These are phyloP conservation scores for Coptotermes formosanus DNA, from an alignment of 1,140 invertebrate genomes.

Conservation along the genomic window DNA sequence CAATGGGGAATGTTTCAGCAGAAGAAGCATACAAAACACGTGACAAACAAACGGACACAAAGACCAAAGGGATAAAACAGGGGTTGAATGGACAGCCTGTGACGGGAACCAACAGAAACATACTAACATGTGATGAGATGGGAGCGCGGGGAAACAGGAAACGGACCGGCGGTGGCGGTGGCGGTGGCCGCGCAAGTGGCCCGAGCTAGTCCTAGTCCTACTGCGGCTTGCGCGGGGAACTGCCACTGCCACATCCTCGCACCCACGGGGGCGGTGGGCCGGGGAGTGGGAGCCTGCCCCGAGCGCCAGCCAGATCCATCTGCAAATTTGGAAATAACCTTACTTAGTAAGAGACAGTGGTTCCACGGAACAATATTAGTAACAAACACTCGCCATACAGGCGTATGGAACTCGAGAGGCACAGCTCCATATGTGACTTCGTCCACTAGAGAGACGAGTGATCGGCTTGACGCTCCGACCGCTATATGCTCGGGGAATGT, in stretches of 20 bases:
- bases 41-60: neutral
- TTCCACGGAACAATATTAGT: neutral
- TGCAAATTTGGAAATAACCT: conserved; percentile 34
- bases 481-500: too few species aligned
- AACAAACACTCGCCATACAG: neutral
- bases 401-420: too few species aligned
- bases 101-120: neutral
- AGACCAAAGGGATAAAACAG: neutral
- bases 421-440: too few species aligned
- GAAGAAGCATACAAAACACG: neutral
- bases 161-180: conserved; percentile 12
- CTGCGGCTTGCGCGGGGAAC: conserved; percentile 26
- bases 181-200: neutral
- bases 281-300: conserved; percentile 20
- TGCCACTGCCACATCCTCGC: conserved; percentile 34
- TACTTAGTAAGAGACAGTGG: conserved; percentile 20
- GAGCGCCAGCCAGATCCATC: conserved; percentile 31
- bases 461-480: too few species aligned
- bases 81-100: neutral
- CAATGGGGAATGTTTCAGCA: neutral
- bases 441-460: too few species aligned
- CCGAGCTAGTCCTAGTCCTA: conserved; percentile 27
- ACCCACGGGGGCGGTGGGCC: neutral
- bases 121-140: conserved; percentile 28
- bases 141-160: conserved; percentile 26